These are phyloP conservation scores for Apocrypta bakeri DNA, from an alignment of 1,140 invertebrate genomes.

Conservation along the genomic window DNA sequence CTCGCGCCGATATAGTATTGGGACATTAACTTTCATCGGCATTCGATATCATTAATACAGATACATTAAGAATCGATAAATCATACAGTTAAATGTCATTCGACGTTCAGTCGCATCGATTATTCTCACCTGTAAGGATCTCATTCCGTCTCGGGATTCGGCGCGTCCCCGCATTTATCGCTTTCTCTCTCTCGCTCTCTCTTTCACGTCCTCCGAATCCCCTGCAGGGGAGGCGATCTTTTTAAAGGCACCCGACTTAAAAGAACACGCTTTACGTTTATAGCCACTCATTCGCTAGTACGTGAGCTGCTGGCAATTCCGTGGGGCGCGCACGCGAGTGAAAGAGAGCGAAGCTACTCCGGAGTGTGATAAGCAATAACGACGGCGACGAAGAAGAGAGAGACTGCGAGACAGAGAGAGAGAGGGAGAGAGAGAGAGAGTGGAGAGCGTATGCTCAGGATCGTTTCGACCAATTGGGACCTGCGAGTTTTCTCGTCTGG, in stretches of 20 bases:
- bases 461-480: constrained; percentile 55
- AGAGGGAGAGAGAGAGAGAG: neutral
- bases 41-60: too few relatives aligned
- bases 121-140: neutral
- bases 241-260: constrained; percentile 73
- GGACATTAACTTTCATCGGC: neutral
- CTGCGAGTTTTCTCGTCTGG: constrained; percentile 35
- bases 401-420: neutral
- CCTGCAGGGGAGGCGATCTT: constrained; percentile 66
- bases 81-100: neutral
- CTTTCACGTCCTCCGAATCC: neutral
- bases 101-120: neutral
- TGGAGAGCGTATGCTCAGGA: constrained; percentile 58
- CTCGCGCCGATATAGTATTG: neutral
- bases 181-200: constrained; percentile 50
- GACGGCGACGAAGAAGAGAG: neutral
- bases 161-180: constrained; percentile 55
- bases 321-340: constrained; percentile 49
- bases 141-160: constrained; percentile 44
- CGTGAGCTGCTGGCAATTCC: constrained; percentile 63
- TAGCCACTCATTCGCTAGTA: constrained; percentile 69
- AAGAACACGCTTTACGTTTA: constrained; percentile 75
- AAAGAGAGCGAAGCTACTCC: constrained; percentile 4
- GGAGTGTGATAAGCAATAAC: constrained; percentile 70
- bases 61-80: too few relatives aligned